These are phyloP conservation scores for Trichogramma dendrolimi DNA, from an alignment of 2,888 invertebrate species.

Conservation along the genomic window DNA sequence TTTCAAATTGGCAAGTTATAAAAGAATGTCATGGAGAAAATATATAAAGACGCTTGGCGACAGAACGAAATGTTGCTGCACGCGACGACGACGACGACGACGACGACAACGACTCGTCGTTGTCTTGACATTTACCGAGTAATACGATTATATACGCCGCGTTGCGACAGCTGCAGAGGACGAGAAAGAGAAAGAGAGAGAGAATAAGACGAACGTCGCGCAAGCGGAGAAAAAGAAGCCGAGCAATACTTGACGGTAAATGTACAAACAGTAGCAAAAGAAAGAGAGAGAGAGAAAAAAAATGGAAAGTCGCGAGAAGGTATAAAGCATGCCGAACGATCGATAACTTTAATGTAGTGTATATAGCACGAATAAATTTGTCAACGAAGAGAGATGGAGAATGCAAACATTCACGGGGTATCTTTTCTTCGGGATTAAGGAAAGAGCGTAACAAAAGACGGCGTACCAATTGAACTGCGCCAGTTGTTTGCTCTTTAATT, in stretches of 20 bases:
- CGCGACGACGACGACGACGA: constrained; percentile 22
- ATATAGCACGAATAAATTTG: constrained; percentile 45
- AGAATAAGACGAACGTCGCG: constrained; percentile 17
- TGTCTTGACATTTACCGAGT: constrained; percentile 34
- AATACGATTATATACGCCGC: constrained; percentile 44
- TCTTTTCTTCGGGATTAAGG: constrained; percentile 9
- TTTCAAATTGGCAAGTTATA: neutral
- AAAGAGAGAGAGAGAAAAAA: neutral
- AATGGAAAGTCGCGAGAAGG: constrained; percentile 7
- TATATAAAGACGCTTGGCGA: constrained; percentile 3
- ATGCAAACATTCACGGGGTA: constrained; percentile 26
- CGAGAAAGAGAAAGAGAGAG: constrained; percentile 18
- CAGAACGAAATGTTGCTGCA: constrained; percentile 24
- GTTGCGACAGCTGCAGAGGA: too few relatives aligned
- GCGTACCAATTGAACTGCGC: too few relatives aligned
- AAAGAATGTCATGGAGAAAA: neutral
- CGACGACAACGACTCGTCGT: constrained; percentile 21
- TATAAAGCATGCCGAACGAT: constrained; percentile 34
- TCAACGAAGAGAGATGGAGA: constrained; percentile 33
- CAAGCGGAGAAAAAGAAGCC: neutral
- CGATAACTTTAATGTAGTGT: constrained; percentile 39
- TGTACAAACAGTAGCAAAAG: neutral
- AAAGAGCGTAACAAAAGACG: neutral
- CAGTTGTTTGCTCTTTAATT: too few relatives aligned
- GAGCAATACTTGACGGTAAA: constrained; percentile 7